Conservation (phyloP, 92 coral and sea anemone species). For the Paragorgia papillata region DNA sequence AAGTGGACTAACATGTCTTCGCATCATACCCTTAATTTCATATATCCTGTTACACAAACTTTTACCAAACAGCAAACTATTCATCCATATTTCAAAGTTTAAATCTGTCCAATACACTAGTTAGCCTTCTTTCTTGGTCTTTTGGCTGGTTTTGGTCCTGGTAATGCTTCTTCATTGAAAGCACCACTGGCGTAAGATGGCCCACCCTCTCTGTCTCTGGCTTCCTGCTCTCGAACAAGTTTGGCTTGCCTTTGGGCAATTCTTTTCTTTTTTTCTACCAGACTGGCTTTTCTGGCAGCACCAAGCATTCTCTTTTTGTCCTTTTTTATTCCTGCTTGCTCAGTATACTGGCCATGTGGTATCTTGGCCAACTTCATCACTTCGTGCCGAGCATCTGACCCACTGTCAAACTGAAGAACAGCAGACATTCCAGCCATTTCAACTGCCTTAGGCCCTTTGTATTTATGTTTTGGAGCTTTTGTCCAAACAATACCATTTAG, state of each 20-base stretch:
- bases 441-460: constrained; percentile 1
- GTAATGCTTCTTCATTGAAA: constrained; percentile 35
- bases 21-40: neutral
- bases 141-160: constrained; percentile 9
- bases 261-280: constrained; percentile 19
- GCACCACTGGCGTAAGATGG: constrained; percentile 45
- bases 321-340: neutral
- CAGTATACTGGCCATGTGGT: constrained; percentile 4
- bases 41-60: neutral
- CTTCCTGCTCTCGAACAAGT: constrained; percentile 18
- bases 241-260: constrained; percentile 22
- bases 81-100: too few relatives aligned
- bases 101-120: too few relatives aligned
- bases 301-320: constrained; percentile 4
- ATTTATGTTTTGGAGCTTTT: constrained; percentile 41
- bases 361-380: constrained; percentile 35
- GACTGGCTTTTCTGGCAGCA: constrained; percentile 18
- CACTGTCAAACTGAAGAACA: constrained; percentile 16
- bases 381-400: constrained; percentile 18
- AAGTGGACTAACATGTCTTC: neutral
- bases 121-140: constrained; percentile 2
- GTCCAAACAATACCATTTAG: constrained; percentile 39
- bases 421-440: constrained; percentile 43
- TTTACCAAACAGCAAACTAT: too few relatives aligned
- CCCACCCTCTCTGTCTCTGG: constrained; percentile 12